Conservation (phyloP, 2,113 vertebrate species). For the Uria lomvia region DNA sequence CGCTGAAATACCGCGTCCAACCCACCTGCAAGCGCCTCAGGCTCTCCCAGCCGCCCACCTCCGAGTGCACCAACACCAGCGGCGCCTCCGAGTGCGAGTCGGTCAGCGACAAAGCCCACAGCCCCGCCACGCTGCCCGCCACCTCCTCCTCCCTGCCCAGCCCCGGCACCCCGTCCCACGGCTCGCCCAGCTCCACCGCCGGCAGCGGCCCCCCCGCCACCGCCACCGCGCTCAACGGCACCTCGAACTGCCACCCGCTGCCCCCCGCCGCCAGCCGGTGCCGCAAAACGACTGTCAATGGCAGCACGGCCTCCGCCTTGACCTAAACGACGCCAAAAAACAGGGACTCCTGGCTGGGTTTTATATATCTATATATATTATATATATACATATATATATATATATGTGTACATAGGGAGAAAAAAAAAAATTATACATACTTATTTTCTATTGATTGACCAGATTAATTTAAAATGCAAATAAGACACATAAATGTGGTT, state of each 20-base stretch:
- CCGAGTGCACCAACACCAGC: constrained; percentile 84
- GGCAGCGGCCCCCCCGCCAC: constrained; percentile 64
- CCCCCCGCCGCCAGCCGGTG: constrained; percentile 70
- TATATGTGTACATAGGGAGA: constrained; percentile 73
- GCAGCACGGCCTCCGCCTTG: constrained; percentile 72
- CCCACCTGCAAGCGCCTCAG: constrained; percentile 83
- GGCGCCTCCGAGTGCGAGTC: constrained; percentile 90
- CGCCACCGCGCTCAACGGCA: constrained; percentile 62
- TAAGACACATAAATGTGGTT: neutral
- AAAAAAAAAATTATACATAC: constrained; percentile 73
- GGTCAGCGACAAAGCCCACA: constrained; percentile 88
- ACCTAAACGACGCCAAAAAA: constrained; percentile 62
- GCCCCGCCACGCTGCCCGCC: constrained; percentile 76
- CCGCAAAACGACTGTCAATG: constrained; percentile 86
- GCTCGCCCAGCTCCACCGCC: constrained; percentile 74
- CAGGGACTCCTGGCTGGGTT: neutral
- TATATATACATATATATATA: constrained; percentile 74
- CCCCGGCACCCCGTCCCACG: constrained; percentile 72
- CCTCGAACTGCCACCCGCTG: constrained; percentile 80
- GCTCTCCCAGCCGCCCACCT: constrained; percentile 73
- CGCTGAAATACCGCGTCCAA: constrained; percentile 89
- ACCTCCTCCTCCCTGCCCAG: constrained; percentile 80
- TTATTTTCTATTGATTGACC: constrained; percentile 78
- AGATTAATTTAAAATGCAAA: constrained; percentile 75
- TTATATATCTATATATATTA: constrained; percentile 64